Conservation (phyloP, 2,113 vertebrate species). For the Corythaixoides concolor region DNA sequence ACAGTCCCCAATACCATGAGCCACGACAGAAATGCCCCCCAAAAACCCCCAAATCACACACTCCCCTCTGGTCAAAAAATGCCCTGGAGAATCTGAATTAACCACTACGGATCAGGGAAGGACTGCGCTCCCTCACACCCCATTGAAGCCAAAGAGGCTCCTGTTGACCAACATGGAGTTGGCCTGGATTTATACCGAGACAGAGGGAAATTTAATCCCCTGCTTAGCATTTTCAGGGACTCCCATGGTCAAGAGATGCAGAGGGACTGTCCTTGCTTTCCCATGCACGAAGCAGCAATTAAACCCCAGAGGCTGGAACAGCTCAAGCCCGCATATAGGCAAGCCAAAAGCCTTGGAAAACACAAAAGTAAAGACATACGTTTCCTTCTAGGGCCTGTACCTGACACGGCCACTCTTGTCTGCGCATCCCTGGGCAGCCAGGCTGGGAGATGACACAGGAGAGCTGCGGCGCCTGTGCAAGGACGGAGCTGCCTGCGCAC, state of each 20-base stretch:
- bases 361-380: not conserved
- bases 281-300: not conserved
- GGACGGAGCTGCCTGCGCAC: not conserved
- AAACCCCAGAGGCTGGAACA: not conserved
- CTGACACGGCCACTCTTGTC: not conserved
- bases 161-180: not conserved
- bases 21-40: not conserved
- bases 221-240: not conserved
- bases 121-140: not conserved
- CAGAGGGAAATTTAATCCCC: not conserved
- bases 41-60: fast-evolving
- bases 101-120: not conserved
- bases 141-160: not conserved
- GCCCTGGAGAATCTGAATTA: not conserved
- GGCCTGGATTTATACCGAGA: not conserved
- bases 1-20: fast-evolving
- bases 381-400: not conserved
- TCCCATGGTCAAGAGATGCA: not conserved
- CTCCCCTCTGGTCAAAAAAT: not conserved
- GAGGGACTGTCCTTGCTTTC: not conserved
- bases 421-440: not conserved
- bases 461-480: not conserved
- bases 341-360: not conserved
- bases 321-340: not conserved
- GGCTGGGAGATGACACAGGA: not conserved